Evolutionary conservation across 2,888 invertebrate species (phyloP).

Genomic region (Oasisia sp.): DNA sequence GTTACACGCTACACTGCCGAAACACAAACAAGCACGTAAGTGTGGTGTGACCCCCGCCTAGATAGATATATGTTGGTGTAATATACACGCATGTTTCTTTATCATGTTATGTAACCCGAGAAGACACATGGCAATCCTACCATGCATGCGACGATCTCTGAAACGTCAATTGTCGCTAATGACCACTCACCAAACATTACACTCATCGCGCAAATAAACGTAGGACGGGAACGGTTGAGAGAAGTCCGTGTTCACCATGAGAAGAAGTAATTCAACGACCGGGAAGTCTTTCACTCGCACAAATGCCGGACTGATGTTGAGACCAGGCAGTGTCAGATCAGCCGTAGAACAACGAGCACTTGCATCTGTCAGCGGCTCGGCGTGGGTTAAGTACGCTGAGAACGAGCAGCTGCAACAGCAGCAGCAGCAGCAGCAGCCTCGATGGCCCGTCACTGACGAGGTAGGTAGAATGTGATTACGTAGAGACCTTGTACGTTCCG

Average conservation of each 20-base stretch:
- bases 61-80: background rate
- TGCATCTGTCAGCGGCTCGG: background rate
- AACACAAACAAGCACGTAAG: no score
- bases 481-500: background rate
- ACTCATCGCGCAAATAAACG: background rate
- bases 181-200: background rate
- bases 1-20: background rate
- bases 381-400: background rate
- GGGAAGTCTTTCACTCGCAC: background rate
- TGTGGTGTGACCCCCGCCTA: background rate
- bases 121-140: background rate
- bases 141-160: background rate
- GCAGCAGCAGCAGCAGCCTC: background rate
- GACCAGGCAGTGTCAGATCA: background rate
- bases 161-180: background rate
- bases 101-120: background rate
- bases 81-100: background rate
- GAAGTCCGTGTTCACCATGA: background rate
- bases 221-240: background rate
- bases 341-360: background rate
- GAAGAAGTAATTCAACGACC: background rate
- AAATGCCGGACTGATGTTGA: background rate
- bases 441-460: conserved; percentile 4
- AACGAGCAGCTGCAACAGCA: background rate
- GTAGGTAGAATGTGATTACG: background rate